These are phyloP conservation scores for Mesocricetus auratus DNA, from an alignment of 2,113 vertebrate species.

Conservation along the genomic window DNA sequence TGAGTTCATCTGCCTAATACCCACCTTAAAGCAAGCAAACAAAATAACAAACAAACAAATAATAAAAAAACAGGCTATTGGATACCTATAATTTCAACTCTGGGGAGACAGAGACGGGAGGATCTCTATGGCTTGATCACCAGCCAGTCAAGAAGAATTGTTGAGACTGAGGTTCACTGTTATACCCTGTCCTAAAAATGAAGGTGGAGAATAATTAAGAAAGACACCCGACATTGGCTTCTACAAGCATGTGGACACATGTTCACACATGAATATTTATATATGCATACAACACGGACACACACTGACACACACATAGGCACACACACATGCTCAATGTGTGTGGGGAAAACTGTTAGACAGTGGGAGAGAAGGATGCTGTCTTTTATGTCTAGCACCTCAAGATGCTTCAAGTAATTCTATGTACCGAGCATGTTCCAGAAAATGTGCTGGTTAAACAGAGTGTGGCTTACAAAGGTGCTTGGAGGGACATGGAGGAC, in stretches of 20 bases:
- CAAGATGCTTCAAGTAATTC: too few species aligned
- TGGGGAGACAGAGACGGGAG: neutral
- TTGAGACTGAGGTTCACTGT: too few species aligned
- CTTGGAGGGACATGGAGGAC: accelerated
- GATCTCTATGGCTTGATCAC: neutral
- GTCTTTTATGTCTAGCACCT: accelerated
- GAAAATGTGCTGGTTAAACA: accelerated
- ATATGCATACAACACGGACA: too few species aligned
- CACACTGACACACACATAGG: neutral
- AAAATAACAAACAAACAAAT: neutral
- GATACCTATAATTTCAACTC: neutral
- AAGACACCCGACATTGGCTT: neutral
- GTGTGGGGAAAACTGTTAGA: too few species aligned
- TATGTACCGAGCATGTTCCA: accelerated
- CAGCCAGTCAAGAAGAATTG: neutral
- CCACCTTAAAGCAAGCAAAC: neutral
- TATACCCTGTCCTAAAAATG: too few species aligned
- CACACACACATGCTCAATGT: neutral
- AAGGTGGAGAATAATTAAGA: neutral
- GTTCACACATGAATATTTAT: neutral
- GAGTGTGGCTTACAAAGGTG: too few species aligned
- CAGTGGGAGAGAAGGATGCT: neutral
- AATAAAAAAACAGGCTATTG: neutral
- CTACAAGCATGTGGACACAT: neutral
- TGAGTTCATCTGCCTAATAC: neutral